Base-by-base conservation (phyloP, 2,113 vertebrate species). In the Cryptoleucopteryx plumbea region DNA sequence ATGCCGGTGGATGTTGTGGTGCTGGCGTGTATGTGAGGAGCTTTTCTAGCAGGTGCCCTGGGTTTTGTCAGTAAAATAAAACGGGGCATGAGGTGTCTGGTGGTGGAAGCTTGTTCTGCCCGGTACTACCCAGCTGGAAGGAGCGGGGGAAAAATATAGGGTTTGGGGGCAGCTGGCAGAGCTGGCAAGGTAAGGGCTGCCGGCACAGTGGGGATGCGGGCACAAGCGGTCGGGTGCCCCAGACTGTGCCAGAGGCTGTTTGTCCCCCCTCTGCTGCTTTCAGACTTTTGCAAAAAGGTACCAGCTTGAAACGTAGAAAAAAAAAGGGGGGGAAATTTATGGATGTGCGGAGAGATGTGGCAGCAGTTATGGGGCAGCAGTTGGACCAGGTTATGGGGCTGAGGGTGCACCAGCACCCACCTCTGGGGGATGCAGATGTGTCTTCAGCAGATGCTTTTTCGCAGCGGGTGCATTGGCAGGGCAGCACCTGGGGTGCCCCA, bases 41-140 rank as follows among this genome's bases (percentile, higher is more conserved):
- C 42, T 93, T 94, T 91, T 88, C 67, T 92, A 93, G 95, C 82
- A 78, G 86, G 50, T 88, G 71, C 88, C 67, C 43, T 45, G 67
- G 55, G 36, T 62, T 93, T 70, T 78, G n/a, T 36, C 5, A 4
- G 59, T 47, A 56, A 93, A 96, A 90, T 58, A 27, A 36, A 94
- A 31, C 29, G 34, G 23, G 55, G 55, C 26, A 68, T 45, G 62
- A 72, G 53, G 45, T 53, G 36, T 61, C 81, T 5, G 25, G 50
- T 71, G 71, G 18, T 11, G 47, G 61, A 61, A 83, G 45, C n/a
- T 70, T 27, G 19, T 83, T 90, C 53, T 82, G 63, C 18, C 13
- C 0, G 2, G 19, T 50, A 3, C 20, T 55, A 15, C 42, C 16
- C 13, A 4, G 40, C 20, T 88, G 79, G 65, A 83, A 94, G 29